Conservation (phyloP, 2,797 vertebrate genomes). For the Lutjanus argentimaculatus region DNA sequence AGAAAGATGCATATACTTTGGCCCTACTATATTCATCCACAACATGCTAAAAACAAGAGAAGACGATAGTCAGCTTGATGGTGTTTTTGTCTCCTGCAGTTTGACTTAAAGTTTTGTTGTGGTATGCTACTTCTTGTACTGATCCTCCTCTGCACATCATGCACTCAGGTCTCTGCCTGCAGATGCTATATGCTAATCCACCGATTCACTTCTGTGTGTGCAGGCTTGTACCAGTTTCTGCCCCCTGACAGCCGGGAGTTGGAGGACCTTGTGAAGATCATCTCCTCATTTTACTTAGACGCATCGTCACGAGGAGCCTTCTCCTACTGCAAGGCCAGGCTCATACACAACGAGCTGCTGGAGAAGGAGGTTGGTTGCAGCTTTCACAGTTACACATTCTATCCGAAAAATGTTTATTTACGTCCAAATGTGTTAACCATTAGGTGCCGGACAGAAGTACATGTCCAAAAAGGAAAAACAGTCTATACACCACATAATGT, state of each 20-base stretch:
- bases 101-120: not conserved
- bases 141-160: not conserved
- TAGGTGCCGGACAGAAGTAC: no score
- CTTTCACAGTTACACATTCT: not conserved
- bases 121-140: not conserved
- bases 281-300: constrained; percentile 93
- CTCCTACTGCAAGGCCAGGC: constrained; percentile 91
- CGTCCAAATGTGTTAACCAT: no score
- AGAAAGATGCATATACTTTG: not conserved
- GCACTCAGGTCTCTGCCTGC: not conserved
- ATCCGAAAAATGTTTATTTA: no score
- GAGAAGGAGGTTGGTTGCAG: constrained; percentile 92
- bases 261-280: constrained; percentile 92
- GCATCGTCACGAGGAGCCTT: constrained; percentile 89
- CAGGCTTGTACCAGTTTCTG: constrained; percentile 93
- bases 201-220: constrained; percentile 15
- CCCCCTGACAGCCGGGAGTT: constrained; percentile 92
- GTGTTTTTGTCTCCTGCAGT: not conserved
- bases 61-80: not conserved
- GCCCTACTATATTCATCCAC: not conserved
- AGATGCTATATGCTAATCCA: constrained; percentile 28
- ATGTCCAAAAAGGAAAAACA: no score
- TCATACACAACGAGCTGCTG: constrained; percentile 95
- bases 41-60: not conserved
- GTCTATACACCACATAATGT: no score